Conservation (phyloP, 2,113 vertebrate genomes). For the Amazona guildingii region DNA sequence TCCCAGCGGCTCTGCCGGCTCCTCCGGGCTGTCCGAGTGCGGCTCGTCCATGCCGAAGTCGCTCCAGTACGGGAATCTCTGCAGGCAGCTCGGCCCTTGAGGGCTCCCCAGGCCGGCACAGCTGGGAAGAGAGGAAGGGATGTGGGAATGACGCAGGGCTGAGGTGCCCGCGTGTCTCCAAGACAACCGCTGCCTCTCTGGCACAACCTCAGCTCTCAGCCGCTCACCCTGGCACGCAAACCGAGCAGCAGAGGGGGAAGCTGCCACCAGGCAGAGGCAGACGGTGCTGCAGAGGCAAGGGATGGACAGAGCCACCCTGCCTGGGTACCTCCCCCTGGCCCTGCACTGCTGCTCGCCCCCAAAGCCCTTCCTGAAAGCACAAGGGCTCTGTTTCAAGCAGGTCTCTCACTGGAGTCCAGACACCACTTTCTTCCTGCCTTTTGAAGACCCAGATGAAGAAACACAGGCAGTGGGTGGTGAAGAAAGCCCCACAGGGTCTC, state of each 20-base stretch:
- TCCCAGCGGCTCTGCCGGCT: neutral
- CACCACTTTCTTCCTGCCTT: neutral
- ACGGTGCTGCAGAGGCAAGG: fast-evolving
- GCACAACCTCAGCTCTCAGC: neutral
- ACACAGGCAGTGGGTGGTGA: neutral
- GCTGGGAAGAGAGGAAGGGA: neutral
- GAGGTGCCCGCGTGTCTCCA: fast-evolving
- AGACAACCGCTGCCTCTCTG: neutral
- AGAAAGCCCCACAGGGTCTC: neutral
- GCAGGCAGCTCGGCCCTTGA: neutral
- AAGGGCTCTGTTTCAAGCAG: neutral
- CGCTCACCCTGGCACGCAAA: fast-evolving
- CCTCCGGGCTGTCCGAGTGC: neutral
- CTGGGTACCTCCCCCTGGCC: neutral
- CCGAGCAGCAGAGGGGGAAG: neutral
- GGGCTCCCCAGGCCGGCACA: neutral
- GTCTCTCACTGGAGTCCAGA: neutral
- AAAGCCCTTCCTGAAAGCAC: neutral
- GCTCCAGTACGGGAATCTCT: neutral
- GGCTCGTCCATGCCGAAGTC: neutral
- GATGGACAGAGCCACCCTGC: fast-evolving
- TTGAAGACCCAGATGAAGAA: neutral
- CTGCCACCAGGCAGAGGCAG: neutral
- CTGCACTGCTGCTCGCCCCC: neutral
- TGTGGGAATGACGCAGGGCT: neutral